Percentiles rank a stretch among this genome's conserved stretches.
phyloP scores from a whole-genome alignment of 2,888 invertebrate genomes.

The Yponomeuta sedellus region DNA sequence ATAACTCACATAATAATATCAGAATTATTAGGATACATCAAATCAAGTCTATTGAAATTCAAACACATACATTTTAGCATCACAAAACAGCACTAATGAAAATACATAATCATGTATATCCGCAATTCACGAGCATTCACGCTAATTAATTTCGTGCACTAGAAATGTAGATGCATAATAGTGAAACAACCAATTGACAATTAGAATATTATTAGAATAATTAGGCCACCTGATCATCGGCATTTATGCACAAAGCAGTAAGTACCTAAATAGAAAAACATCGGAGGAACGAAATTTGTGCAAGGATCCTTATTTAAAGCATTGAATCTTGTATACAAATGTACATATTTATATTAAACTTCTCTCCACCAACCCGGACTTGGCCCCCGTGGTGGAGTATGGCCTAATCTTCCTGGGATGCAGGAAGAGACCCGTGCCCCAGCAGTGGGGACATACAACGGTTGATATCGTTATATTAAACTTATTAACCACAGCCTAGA shows the following conservation, averaged over 20 bases:
- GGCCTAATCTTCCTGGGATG: too few relatives aligned
- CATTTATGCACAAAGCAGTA: not conserved
- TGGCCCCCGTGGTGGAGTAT: too few relatives aligned
- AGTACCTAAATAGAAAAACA: not conserved
- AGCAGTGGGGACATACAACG: too few relatives aligned
- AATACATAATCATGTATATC: not conserved
- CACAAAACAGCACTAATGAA: not conserved
- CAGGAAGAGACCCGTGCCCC: too few relatives aligned
- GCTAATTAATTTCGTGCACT: not conserved
- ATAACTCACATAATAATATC: not conserved
- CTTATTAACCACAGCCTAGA: too few relatives aligned
- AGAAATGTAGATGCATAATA: not conserved
- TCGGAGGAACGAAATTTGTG: too few relatives aligned
- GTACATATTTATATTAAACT: too few relatives aligned
- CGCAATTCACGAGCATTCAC: not conserved
- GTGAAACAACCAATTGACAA: not conserved
- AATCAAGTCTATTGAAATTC: constrained; percentile 21
- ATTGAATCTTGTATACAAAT: too few relatives aligned
- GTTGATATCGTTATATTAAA: too few relatives aligned
- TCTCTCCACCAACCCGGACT: too few relatives aligned
- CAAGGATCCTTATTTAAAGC: too few relatives aligned
- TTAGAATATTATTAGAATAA: not conserved
- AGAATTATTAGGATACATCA: not conserved
- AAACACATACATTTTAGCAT: not conserved
- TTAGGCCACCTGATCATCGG: not conserved